phyloP scores from a whole-genome alignment of 2,113 vertebrate genomes.

The Brachypodius melanocephalos region DNA sequence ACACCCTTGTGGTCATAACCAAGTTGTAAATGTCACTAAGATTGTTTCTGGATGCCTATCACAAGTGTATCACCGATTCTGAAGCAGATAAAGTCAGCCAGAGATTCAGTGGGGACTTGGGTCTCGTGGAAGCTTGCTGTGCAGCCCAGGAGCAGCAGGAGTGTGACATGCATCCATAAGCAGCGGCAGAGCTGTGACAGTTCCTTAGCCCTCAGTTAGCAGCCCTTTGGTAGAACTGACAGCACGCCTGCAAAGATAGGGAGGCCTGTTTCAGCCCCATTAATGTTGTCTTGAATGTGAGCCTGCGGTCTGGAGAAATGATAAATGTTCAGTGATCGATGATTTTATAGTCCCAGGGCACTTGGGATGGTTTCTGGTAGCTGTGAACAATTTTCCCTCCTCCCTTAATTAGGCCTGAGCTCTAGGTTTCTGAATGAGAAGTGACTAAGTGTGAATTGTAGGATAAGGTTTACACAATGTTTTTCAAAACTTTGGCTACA shows the following conservation, averaged over 20 bases:
- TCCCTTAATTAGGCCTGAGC: not conserved
- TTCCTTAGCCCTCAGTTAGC: conserved; percentile 72
- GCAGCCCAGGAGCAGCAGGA: conserved; percentile 57
- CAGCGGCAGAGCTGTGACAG: conserved; percentile 65
- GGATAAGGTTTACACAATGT: not conserved
- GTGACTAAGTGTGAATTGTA: not conserved
- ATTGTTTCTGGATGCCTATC: conserved; percentile 61
- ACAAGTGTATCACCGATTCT: conserved; percentile 71
- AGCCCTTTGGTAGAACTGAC: conserved; percentile 73
- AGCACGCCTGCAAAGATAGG: conserved; percentile 55
- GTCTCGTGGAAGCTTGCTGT: conserved; percentile 54
- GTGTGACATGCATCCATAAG: conserved; percentile 69
- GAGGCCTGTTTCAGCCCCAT: conserved; percentile 68
- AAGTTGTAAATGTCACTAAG: conserved; percentile 70
- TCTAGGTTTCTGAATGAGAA: not conserved
- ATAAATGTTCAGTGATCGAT: conserved; percentile 83
- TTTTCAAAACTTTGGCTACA: not conserved
- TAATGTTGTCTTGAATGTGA: conserved; percentile 72
- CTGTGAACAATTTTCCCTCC: conserved; percentile 1
- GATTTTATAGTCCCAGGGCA: conserved; percentile 73
- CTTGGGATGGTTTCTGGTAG: conserved; percentile 37
- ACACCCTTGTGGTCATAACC: conserved; percentile 69
- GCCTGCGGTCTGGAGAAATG: conserved; percentile 72
- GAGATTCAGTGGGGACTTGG: conserved; percentile 71
- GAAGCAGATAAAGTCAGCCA: conserved; percentile 71